These are phyloP conservation scores for Drosophila lacicola DNA, from an alignment of 2,888 invertebrate species.

Conservation along the genomic window DNA sequence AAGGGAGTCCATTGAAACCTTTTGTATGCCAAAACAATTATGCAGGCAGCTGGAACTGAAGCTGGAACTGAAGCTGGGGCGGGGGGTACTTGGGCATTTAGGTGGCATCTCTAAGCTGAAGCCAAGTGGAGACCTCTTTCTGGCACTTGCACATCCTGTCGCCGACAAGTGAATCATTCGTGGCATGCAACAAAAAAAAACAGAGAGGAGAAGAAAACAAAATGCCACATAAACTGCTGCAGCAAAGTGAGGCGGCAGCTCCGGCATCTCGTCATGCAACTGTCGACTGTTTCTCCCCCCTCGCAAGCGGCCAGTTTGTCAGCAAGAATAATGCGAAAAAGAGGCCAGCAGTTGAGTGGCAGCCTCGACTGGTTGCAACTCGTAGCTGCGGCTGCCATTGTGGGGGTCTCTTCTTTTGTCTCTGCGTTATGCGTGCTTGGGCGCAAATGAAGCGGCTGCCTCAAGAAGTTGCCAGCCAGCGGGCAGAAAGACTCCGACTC, in stretches of 20 bases:
- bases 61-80: not conserved
- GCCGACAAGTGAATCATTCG: conserved; percentile 73
- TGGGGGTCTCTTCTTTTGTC: conserved; percentile 63
- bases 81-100: conserved; percentile 36
- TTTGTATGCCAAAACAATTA: conserved; percentile 60
- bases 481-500: not conserved
- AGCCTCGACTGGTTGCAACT: conserved; percentile 41
- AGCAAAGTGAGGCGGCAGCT: conserved; percentile 61
- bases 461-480: conserved; percentile 24
- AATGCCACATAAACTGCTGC: conserved; percentile 65
- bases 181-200: conserved; percentile 57
- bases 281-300: conserved; percentile 62
- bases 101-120: conserved; percentile 53
- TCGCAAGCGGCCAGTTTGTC: conserved; percentile 54
- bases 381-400: conserved; percentile 42
- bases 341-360: conserved; percentile 74
- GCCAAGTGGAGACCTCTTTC: conserved; percentile 69
- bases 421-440: conserved; percentile 82
- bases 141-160: conserved; percentile 77
- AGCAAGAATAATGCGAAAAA: conserved; percentile 45
- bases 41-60: conserved; percentile 26
- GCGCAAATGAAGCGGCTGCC: conserved; percentile 77
- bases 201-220: conserved; percentile 2
- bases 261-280: conserved; percentile 78
- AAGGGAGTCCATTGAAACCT: conserved; percentile 25